Evolutionary conservation across 2,888 invertebrate species (phyloP), one percentile per base, ranked within the genome.

Genomic region (Eulithis prunata): DNA sequence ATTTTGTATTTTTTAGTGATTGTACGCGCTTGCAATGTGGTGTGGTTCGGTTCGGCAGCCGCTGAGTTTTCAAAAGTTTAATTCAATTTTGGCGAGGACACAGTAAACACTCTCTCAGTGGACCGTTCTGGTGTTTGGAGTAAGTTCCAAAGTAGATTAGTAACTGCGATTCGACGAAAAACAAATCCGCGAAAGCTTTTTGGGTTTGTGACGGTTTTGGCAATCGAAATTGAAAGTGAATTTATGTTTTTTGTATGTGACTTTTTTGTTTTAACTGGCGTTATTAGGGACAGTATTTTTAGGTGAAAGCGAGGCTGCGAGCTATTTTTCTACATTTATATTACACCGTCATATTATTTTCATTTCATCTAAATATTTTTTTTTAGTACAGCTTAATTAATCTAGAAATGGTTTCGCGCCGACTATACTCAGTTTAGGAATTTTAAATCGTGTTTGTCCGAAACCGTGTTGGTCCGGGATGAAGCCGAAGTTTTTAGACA

Each of bases 61-160:
- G 68, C 68, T 66, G 78, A 83, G 82, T 82, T 86, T 74, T 62
- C 69, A 80, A 82, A 82, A 84, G 85, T 87, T 84, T 82, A 84
- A 86, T 83, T 87, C 80, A 83, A 86, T 86, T 85, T 81, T 72
- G 74, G 78, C 77, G 76, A 74, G 77, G 73, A 83, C 82, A 81
- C 82, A 81, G 84, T 82, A 84, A 83, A 82, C 80, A 84, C 77
- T 83, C 59, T 59, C 59, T 52, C 77, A 73, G 75, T 75, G 77
- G 75, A 80, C 78, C 80, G 78, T 78, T 78, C 75, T 72, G 75
- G 69, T 78, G 78, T 78, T 80, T 79, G 78, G 72, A 73, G 71
- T 75, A 78, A 84, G 78, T 85, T 85, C 74, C 71, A 81, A 85
- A 85, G 79, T 82, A 80, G 81, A 85, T 86, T 86, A 84, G 78